Evolutionary conservation across 2,797 vertebrate species (phyloP).

Genomic region (Myripristis murdjan): DNA sequence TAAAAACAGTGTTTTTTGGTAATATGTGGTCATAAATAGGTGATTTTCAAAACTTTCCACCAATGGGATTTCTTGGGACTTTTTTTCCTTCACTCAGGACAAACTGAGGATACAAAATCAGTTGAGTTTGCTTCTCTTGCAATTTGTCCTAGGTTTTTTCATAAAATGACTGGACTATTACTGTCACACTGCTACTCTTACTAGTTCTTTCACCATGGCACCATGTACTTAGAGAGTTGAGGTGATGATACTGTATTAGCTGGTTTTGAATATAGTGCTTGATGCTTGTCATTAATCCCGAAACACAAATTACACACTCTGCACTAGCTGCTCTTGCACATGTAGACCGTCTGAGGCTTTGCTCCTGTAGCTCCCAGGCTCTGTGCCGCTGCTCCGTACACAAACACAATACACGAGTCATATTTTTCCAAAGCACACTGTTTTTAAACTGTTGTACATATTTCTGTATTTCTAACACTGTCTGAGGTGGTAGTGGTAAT

Average conservation of each 20-base stretch:
- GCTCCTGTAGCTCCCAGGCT: background rate
- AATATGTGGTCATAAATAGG: no score
- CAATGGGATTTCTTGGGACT: no score
- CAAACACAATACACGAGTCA: background rate
- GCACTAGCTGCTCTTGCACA: background rate
- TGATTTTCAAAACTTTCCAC: no score
- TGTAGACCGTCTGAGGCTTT: background rate
- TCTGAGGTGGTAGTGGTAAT: constrained; percentile 38
- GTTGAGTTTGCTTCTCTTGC: no score
- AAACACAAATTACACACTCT: constrained; percentile 5
- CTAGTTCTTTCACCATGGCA: constrained; percentile 28
- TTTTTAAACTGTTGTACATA: constrained; percentile 76
- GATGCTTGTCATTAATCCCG: constrained; percentile 15
- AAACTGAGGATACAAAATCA: no score
- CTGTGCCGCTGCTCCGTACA: background rate
- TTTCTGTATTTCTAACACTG: constrained; percentile 62
- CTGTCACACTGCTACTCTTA: background rate
- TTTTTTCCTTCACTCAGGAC: no score
- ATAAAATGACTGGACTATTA: no score
- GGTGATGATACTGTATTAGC: constrained; percentile 21
- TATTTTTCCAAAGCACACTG: constrained; percentile 53
- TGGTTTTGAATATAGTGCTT: constrained; percentile 27
- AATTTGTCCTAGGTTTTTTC: no score
- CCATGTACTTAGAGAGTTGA: constrained; percentile 22
- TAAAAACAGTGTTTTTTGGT: no score